Percentiles rank a stretch among this genome's conserved stretches.
Evolutionary conservation across 2,797 vertebrate species (phyloP).

Genomic region (Adrianichthys oophorus): DNA sequence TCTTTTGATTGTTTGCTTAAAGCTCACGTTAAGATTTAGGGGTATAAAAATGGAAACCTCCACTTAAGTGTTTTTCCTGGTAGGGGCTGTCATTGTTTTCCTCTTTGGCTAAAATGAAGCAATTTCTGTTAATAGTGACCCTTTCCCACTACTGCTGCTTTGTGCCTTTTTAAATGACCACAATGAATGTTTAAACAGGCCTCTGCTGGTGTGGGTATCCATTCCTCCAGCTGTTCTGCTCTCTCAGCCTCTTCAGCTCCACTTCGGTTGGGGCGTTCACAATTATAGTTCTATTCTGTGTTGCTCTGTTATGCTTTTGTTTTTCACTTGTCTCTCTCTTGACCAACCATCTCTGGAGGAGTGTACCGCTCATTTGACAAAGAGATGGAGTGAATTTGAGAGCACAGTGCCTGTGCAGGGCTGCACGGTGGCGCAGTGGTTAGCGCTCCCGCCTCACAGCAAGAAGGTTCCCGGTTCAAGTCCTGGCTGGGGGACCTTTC

Average conservation of each 20-base stretch:
- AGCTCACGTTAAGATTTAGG: slow-evolving; percentile 19
- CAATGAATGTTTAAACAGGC: slow-evolving; percentile 69
- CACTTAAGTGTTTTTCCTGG: slow-evolving; percentile 42
- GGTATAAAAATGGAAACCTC: slow-evolving; percentile 35
- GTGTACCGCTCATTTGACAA: slow-evolving; percentile 25
- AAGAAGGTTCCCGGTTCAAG: no score
- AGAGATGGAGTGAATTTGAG: slow-evolving; percentile 21
- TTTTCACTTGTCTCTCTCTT: slow-evolving; percentile 47
- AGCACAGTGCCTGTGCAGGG: slow-evolving; percentile 1
- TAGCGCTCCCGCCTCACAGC: no score
- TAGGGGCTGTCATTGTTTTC: slow-evolving; percentile 56
- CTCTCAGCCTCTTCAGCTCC: slow-evolving; percentile 60
- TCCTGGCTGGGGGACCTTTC: no score
- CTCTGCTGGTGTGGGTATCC: slow-evolving; percentile 44
- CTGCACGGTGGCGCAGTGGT: no score
- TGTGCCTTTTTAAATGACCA: slow-evolving; percentile 62
- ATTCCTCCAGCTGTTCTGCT: slow-evolving; percentile 49
- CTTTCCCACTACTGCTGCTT: slow-evolving; percentile 42
- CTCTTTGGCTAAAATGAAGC: slow-evolving; percentile 61
- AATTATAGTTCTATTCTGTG: slow-evolving; percentile 13
- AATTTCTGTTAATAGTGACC: slow-evolving; percentile 66
- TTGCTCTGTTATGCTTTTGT: slow-evolving; percentile 49
- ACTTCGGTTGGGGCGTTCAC: slow-evolving; percentile 45
- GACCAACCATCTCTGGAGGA: slow-evolving; percentile 22
- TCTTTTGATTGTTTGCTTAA: no score